Percentiles rank a stretch among this genome's conserved stretches.
phyloP scores from a whole-genome alignment of 35 echinoderm and acorn worm genomes.

The Ophioderma brevispina region DNA sequence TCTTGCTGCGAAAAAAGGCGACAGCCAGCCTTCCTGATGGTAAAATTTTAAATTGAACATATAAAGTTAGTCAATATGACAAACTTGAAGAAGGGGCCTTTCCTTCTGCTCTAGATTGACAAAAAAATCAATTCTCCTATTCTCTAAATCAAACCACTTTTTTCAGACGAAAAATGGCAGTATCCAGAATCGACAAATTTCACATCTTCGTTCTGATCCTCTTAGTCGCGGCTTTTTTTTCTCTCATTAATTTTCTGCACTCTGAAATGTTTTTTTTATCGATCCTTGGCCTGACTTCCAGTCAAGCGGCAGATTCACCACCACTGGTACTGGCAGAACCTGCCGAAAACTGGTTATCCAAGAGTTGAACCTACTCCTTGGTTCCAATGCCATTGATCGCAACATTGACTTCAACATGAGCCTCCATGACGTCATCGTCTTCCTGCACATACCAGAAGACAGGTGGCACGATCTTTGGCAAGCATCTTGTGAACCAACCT shows the following conservation, averaged over 20 bases:
- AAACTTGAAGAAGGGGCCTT: too few relatives aligned
- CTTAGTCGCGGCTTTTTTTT: not conserved
- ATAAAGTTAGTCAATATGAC: too few relatives aligned
- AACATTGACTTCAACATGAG: conserved; percentile 54
- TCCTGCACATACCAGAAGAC: conserved; percentile 96
- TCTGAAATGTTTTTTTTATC: conserved; percentile 8
- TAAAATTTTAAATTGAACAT: too few relatives aligned
- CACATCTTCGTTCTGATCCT: not conserved
- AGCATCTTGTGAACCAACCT: conserved; percentile 62
- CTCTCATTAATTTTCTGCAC: not conserved
- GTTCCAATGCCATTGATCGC: not conserved
- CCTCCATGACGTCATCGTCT: conserved; percentile 78
- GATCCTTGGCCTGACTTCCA: not conserved
- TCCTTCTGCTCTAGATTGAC: too few relatives aligned
- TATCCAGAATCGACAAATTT: not conserved
- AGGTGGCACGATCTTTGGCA: conserved; percentile 81
- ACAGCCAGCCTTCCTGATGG: too few relatives aligned
- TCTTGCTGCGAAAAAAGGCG: too few relatives aligned
- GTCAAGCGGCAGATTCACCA: not conserved
- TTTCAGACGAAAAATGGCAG: not conserved
- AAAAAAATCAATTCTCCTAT: too few relatives aligned
- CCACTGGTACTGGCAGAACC: too few relatives aligned
- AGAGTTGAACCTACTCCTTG: not conserved
- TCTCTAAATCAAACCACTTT: not conserved
- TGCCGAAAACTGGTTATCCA: too few relatives aligned